Conservation (phyloP, 1,140 invertebrate species). For the Temnothorax curvispinosus region DNA sequence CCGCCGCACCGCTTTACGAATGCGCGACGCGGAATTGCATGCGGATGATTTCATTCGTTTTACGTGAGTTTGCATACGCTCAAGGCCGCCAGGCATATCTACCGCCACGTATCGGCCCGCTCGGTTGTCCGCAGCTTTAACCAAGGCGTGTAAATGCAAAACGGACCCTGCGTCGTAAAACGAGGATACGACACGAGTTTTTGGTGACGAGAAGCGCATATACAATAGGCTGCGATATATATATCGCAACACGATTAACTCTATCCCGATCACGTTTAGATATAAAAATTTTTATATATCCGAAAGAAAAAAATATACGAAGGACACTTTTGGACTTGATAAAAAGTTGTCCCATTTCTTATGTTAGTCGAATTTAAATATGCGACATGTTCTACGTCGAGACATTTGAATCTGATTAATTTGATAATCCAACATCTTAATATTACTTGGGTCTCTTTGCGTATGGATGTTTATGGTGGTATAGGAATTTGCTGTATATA, state of each 20-base stretch:
- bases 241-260: conserved; percentile 17
- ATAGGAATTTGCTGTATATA: background rate
- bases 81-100: conserved; percentile 66
- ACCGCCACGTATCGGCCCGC: conserved; percentile 14
- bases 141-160: conserved; percentile 52
- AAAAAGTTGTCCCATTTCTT: background rate
- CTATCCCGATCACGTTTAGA: conserved; percentile 16
- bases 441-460: background rate
- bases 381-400: background rate
- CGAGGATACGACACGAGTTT: background rate
- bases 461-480: background rate
- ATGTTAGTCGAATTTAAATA: background rate
- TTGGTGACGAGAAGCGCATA: conserved; percentile 1
- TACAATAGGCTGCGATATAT: background rate
- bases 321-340: background rate
- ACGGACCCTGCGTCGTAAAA: background rate
- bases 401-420: background rate
- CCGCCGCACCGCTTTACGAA: background rate
- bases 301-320: background rate
- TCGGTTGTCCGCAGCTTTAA: background rate
- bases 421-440: background rate
- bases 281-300: background rate
- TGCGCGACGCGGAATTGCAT: conserved; percentile 64
- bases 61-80: conserved; percentile 72
- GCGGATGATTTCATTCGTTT: conserved; percentile 74